Conservation (phyloP, 2,888 invertebrate genomes). For the Catocala fraxini region DNA sequence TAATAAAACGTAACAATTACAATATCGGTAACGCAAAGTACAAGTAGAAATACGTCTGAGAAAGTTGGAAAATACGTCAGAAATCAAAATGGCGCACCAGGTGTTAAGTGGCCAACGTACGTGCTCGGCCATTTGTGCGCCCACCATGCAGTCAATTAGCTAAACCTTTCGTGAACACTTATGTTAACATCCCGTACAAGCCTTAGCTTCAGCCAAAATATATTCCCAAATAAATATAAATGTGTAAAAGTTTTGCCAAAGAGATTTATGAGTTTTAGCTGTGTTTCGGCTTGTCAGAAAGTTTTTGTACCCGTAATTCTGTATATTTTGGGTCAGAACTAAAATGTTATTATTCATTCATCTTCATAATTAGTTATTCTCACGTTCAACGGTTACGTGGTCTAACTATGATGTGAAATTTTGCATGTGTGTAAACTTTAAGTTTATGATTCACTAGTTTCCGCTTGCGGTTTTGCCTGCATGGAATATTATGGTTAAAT, state of each 20-base stretch:
- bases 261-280: neutral
- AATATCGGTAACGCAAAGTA: conserved; percentile 4
- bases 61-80: conserved; percentile 18
- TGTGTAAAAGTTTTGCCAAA: conserved; percentile 2
- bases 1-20: conserved; percentile 13
- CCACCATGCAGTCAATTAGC: conserved; percentile 47
- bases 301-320: neutral
- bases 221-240: conserved; percentile 8
- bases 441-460: too few species aligned
- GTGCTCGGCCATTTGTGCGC: conserved; percentile 39
- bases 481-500: too few species aligned
- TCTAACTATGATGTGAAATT: too few species aligned
- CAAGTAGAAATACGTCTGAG: conserved; percentile 12
- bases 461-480: too few species aligned
- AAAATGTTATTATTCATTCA: neutral
- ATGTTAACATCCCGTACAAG: conserved; percentile 4
- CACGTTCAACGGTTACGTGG: too few species aligned
- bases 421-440: too few species aligned
- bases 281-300: conserved; percentile 2
- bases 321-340: neutral
- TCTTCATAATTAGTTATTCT: neutral
- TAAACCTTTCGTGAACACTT: conserved; percentile 29
- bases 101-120: conserved; percentile 36
- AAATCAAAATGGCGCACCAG: conserved; percentile 24
- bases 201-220: neutral